These are phyloP conservation scores for Stenodera caucasica DNA, from an alignment of 2,888 invertebrate species.

Conservation along the genomic window DNA sequence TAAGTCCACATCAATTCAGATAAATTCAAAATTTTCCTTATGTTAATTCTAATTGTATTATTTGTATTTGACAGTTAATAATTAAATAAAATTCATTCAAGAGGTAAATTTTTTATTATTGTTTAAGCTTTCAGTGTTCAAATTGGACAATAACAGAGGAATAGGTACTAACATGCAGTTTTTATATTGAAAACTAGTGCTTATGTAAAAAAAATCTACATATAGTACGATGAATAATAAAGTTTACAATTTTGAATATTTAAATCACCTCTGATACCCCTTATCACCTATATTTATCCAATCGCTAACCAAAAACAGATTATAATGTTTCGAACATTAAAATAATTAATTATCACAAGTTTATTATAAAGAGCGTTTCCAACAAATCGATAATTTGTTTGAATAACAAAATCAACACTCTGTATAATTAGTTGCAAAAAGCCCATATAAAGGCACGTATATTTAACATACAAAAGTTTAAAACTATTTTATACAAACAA, in stretches of 20 bases:
- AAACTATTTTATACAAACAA: slow-evolving; percentile 1
- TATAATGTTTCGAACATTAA: slow-evolving; percentile 11
- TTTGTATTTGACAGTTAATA: slow-evolving; percentile 8
- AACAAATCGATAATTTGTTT: slow-evolving; percentile 8
- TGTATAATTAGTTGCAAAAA: slow-evolving; percentile 13
- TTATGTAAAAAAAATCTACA: slow-evolving; percentile 21
- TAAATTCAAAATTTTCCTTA: slow-evolving; percentile 44
- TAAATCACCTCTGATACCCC: not conserved
- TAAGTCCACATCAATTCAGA: slow-evolving; percentile 72
- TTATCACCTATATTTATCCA: slow-evolving; percentile 6
- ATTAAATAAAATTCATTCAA: slow-evolving; percentile 13
- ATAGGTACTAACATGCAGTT: slow-evolving; percentile 23
- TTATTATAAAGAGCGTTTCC: slow-evolving; percentile 8
- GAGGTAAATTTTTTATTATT: slow-evolving; percentile 23
- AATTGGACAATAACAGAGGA: slow-evolving; percentile 14
- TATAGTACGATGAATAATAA: slow-evolving; percentile 3
- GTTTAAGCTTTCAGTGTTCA: slow-evolving; percentile 22
- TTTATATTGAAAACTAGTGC: slow-evolving; percentile 20
- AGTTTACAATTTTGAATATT: not conserved
- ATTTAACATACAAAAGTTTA: slow-evolving; percentile 18
- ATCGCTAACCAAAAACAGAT: slow-evolving; percentile 9
- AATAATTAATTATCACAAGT: slow-evolving; percentile 17
- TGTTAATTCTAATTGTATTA: slow-evolving; percentile 8
- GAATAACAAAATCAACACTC: slow-evolving; percentile 18
- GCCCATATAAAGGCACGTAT: slow-evolving; percentile 24